These are phyloP conservation scores for Platyura marginata DNA, from an alignment of 1,140 invertebrate species.

Conservation along the genomic window DNA sequence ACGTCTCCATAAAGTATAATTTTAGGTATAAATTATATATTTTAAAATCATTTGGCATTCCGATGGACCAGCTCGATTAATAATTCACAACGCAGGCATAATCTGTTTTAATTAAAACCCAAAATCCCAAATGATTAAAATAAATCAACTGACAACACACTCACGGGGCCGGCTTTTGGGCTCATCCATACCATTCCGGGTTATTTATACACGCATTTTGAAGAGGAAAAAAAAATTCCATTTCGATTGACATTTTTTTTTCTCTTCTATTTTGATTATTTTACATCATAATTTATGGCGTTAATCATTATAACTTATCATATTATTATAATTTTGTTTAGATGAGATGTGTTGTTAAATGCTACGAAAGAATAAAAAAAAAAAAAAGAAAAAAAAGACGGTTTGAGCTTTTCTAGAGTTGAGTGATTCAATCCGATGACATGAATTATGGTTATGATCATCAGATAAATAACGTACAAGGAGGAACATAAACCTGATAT, in stretches of 20 bases:
- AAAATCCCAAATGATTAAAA: slow-evolving; percentile 2
- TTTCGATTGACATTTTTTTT: neutral
- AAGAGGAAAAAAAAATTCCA: neutral
- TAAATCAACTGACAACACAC: neutral
- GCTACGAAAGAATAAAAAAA: no score
- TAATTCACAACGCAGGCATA: no score
- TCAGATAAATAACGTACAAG: neutral
- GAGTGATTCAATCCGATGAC: neutral
- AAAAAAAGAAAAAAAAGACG: no score
- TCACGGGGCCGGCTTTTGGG: no score
- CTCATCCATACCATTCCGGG: no score
- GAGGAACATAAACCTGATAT: no score
- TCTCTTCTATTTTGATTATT: neutral
- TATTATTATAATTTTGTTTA: neutral
- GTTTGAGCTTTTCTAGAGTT: neutral
- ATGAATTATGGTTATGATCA: neutral
- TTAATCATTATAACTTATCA: neutral
- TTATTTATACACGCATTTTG: neutral
- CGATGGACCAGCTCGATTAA: no score
- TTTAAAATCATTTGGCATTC: no score
- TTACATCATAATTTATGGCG: neutral
- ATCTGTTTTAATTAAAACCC: slow-evolving; percentile 3
- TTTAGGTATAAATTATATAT: no score
- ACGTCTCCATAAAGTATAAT: no score
- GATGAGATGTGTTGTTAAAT: neutral